Evolutionary conservation across 2,797 vertebrate species (phyloP).

Genomic region (Molothrus ater): DNA sequence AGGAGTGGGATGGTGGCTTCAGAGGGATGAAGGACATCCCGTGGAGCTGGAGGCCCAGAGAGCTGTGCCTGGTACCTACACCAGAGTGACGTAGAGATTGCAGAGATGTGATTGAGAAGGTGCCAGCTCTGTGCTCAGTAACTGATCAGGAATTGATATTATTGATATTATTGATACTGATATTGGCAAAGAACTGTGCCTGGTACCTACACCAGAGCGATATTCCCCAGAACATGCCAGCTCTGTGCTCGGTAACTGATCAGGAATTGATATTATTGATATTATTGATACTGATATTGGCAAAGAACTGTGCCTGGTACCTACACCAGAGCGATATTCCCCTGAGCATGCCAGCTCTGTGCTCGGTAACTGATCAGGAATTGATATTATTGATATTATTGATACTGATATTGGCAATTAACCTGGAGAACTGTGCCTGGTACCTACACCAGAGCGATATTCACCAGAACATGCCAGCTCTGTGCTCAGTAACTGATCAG

Average conservation of each 20-base stretch:
- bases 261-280: neutral
- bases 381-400: neutral
- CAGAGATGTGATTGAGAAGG: no score
- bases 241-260: neutral
- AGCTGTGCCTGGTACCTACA: neutral
- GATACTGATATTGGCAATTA: no score
- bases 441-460: no score
- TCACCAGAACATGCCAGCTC: no score
- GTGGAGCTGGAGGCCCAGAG: accelerated
- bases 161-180: neutral
- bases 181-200: neutral
- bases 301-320: neutral
- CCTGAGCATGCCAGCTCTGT: accelerated
- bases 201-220: neutral
- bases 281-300: neutral
- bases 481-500: no score
- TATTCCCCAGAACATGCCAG: neutral
- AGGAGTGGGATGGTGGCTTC: neutral
- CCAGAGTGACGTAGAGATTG: no score
- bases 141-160: neutral
- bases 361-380: neutral
- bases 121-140: accelerated
- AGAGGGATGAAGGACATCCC: neutral
- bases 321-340: neutral
- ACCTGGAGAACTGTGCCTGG: no score